These are phyloP conservation scores for Tetropium fuscum DNA, from an alignment of 2,888 invertebrate species.

Conservation along the genomic window DNA sequence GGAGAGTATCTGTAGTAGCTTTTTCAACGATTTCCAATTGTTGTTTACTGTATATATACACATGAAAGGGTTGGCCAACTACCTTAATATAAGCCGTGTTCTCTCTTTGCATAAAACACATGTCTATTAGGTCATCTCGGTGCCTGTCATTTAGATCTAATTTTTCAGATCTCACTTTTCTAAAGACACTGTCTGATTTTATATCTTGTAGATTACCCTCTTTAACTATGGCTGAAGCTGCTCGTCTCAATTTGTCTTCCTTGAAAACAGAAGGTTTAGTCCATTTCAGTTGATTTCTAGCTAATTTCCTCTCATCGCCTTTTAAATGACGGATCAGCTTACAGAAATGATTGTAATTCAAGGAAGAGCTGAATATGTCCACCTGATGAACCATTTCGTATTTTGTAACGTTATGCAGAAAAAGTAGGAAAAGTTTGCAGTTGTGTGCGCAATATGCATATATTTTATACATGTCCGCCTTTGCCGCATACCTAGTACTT, in stretches of 20 bases:
- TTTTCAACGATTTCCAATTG: neutral
- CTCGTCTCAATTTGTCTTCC: neutral
- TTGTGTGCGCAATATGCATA: conserved; percentile 16
- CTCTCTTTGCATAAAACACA: conserved; percentile 16
- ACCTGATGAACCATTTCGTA: conserved; percentile 10
- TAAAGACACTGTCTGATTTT: conserved; percentile 17
- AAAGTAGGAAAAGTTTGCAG: conserved; percentile 9
- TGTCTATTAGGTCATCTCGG: conserved; percentile 16
- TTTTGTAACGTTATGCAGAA: conserved; percentile 10
- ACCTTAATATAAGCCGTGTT: conserved; percentile 14
- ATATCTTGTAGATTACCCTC: conserved; percentile 24
- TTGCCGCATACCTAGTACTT: neutral
- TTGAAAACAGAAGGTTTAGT: neutral
- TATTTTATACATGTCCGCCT: conserved; percentile 5
- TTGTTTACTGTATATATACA: conserved; percentile 3
- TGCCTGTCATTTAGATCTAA: conserved; percentile 16
- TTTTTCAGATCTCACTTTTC: conserved; percentile 24
- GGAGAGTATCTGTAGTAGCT: no score
- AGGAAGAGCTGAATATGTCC: conserved; percentile 12
- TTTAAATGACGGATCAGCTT: conserved; percentile 10
- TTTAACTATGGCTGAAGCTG: neutral
- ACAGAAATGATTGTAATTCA: conserved; percentile 13
- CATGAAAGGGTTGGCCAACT: neutral
- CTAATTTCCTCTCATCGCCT: conserved; percentile 10
- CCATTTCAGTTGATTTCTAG: neutral